Percentiles rank a stretch among this genome's conserved stretches.
Evolutionary conservation across 2,113 vertebrate genomes (phyloP).

Genomic region (Cromileptes altivelis): DNA sequence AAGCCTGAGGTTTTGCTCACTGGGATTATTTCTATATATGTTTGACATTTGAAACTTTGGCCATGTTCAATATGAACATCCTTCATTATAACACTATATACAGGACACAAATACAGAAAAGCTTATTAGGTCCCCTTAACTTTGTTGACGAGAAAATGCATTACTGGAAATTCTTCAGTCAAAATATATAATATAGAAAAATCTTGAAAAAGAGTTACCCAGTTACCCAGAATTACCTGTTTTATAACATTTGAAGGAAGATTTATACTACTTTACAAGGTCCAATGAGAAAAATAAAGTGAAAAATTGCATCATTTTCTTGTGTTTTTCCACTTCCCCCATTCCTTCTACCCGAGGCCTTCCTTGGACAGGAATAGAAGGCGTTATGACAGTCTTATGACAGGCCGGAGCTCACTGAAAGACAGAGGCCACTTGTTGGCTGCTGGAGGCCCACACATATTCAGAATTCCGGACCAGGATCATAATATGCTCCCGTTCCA

Average conservation of each 20-base stretch:
- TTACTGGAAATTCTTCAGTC: neutral
- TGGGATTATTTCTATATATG: too few species aligned
- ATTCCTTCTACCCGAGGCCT: neutral
- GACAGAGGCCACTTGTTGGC: constrained; percentile 76
- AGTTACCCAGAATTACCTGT: neutral
- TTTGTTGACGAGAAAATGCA: neutral
- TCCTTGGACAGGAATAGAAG: constrained; percentile 49
- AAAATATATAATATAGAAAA: neutral
- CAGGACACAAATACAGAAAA: too few species aligned
- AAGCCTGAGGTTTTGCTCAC: too few species aligned
- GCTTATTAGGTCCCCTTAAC: neutral
- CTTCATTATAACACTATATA: too few species aligned
- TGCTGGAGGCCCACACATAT: constrained; percentile 63
- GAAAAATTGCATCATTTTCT: neutral
- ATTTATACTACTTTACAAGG: neutral
- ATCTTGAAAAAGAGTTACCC: too few species aligned
- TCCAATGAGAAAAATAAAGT: neutral
- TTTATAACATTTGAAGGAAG: neutral
- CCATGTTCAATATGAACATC: too few species aligned
- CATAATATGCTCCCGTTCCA: constrained; percentile 63
- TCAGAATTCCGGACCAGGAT: constrained; percentile 69
- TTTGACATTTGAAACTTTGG: too few species aligned
- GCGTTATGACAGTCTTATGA: constrained; percentile 66
- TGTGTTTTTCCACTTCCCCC: constrained; percentile 17
- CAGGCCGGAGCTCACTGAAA: constrained; percentile 46